A percentile compares a stretch with the other conserved stretches of the same genome.
Conservation (phyloP, 2,113 vertebrate genomes). For the Bujurquina vittata region DNA sequence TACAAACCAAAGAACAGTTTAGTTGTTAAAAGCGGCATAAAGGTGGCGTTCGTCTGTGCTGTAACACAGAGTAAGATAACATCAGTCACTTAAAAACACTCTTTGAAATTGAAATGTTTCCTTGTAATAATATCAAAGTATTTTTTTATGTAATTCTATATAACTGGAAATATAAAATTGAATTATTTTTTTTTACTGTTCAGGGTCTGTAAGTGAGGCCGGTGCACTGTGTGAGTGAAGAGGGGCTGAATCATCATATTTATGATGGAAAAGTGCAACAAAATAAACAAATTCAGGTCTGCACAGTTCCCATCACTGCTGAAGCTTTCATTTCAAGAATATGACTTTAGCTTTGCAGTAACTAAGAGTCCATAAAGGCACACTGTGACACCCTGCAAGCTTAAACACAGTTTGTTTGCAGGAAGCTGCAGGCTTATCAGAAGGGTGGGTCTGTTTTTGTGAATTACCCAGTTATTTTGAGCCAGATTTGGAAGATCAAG, state of each 20-base stretch:
- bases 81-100: not conserved
- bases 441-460: slow-evolving; percentile 39
- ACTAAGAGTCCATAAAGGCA: not conserved
- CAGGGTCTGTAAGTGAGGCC: slow-evolving; percentile 14
- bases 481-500: not conserved
- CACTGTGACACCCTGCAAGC: not conserved
- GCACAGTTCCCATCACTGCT: not conserved
- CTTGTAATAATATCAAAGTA: not conserved
- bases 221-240: not conserved
- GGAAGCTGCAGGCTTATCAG: slow-evolving; percentile 46
- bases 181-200: slow-evolving; percentile 13
- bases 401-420: slow-evolving; percentile 27
- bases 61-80: not conserved
- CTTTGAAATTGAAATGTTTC: not conserved
- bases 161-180: slow-evolving; percentile 1
- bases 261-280: slow-evolving; percentile 50
- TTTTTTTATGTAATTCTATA: not conserved
- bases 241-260: not conserved
- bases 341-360: slow-evolving; percentile 10
- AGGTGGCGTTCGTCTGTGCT: not conserved
- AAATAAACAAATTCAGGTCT: slow-evolving; percentile 27
- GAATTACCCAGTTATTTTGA: not conserved
- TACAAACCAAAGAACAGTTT: slow-evolving; percentile 10
- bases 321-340: slow-evolving; percentile 1
- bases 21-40: not conserved